phyloP scores from a whole-genome alignment of 1,140 invertebrate genomes.

The Bombus fervidus region DNA sequence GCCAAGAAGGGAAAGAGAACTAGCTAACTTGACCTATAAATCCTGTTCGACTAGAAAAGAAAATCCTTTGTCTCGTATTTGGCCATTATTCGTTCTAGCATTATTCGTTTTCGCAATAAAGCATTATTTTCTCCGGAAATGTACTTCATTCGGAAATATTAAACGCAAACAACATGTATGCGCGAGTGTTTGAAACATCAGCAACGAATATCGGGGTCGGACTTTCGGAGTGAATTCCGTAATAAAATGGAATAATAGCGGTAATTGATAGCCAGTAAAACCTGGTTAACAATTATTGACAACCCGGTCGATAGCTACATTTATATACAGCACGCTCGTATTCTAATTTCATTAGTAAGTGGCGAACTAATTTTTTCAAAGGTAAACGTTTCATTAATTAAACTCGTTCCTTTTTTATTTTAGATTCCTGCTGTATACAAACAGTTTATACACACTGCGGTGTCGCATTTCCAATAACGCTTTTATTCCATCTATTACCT shows the following conservation, averaged over 20 bases:
- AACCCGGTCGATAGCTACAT: too few species aligned
- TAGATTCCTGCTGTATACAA: not conserved
- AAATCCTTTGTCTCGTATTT: not conserved
- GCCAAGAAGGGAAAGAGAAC: too few species aligned
- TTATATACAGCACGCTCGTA: too few species aligned
- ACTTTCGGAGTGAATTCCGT: conserved; percentile 12
- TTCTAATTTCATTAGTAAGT: not conserved
- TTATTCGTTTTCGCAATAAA: conserved; percentile 14
- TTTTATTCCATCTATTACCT: not conserved
- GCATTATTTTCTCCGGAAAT: conserved; percentile 36
- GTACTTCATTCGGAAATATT: conserved; percentile 32
- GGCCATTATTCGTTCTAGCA: not conserved
- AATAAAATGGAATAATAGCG: conserved; percentile 39
- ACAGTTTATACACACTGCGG: too few species aligned
- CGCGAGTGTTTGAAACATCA: not conserved
- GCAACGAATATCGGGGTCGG: not conserved
- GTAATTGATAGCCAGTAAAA: not conserved
- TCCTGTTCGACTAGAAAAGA: not conserved
- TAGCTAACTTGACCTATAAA: not conserved
- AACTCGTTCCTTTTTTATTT: not conserved
- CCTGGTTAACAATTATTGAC: not conserved
- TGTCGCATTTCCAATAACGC: not conserved
- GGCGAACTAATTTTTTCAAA: not conserved
- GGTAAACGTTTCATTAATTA: not conserved
- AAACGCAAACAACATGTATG: conserved; percentile 30